Evolutionary conservation across 2,888 invertebrate species (phyloP).

Genomic region (Eilema sororculum): DNA sequence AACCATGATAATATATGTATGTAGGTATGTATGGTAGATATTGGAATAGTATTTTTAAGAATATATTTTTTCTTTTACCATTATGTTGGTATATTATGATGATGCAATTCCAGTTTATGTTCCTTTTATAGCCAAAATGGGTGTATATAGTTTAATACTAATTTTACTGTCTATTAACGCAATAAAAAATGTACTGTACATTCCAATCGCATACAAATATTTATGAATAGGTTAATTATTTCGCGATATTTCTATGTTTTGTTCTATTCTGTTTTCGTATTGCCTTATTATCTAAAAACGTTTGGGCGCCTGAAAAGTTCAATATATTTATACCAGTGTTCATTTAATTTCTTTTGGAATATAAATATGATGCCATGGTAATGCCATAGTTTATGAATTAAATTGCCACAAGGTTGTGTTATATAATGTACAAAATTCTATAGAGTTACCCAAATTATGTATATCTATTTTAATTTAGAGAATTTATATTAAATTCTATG

Average conservation of each 20-base stretch:
- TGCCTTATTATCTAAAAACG: constrained; percentile 16
- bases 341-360: constrained; percentile 33
- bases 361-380: constrained; percentile 58
- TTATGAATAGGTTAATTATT: constrained; percentile 17
- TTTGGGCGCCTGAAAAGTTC: constrained; percentile 59
- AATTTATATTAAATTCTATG: constrained; percentile 84
- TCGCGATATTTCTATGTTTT: constrained; percentile 20
- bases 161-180: constrained; percentile 38
- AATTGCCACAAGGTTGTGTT: constrained; percentile 85
- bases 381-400: constrained; percentile 76
- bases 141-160: constrained; percentile 46
- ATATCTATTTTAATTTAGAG: constrained; percentile 71
- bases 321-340: constrained; percentile 49
- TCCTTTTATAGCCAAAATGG: constrained; percentile 64
- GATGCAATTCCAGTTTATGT: constrained; percentile 62
- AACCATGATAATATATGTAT: constrained; percentile 16
- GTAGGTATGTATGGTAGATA: constrained; percentile 48
- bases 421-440: constrained; percentile 78
- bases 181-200: constrained; percentile 66
- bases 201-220: constrained; percentile 65
- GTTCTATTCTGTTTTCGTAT: constrained; percentile 6
- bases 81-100: constrained; percentile 40
- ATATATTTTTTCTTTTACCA: constrained; percentile 40
- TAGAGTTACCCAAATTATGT: constrained; percentile 80
- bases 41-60: constrained; percentile 51